phyloP scores from a whole-genome alignment of 92 coral and sea anemone species.

The Montipora capitata region DNA sequence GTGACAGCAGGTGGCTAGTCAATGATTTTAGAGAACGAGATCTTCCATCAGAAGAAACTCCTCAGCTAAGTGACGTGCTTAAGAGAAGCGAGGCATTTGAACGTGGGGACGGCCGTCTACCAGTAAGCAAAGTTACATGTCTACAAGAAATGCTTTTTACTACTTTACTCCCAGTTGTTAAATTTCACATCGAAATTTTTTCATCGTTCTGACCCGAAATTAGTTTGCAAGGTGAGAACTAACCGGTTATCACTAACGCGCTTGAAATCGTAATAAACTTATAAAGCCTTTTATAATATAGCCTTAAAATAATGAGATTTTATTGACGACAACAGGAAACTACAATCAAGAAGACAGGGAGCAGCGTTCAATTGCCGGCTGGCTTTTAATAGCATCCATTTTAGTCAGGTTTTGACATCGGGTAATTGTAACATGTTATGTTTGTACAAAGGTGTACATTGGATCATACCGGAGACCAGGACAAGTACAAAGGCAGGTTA shows the following conservation, averaged over 20 bases:
- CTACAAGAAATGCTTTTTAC: neutral
- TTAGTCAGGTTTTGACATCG: neutral
- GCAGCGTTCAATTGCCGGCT: neutral
- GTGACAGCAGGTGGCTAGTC: conserved; percentile 51
- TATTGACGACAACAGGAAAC: neutral
- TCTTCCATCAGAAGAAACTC: conserved; percentile 32
- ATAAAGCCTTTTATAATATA: neutral
- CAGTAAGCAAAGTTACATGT: neutral
- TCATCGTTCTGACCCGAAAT: neutral
- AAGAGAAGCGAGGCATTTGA: conserved; percentile 60
- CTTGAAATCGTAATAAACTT: neutral
- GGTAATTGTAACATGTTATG: neutral
- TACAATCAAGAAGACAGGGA: neutral
- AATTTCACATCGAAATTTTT: neutral
- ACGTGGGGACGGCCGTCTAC: conserved; percentile 44
- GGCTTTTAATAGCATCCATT: neutral
- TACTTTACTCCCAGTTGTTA: neutral
- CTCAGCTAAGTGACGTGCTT: conserved; percentile 50
- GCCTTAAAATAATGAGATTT: neutral
- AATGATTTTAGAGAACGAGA: conserved; percentile 66
- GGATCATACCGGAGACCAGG: conserved; percentile 52
- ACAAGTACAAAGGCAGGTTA: conserved; percentile 36
- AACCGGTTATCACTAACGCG: neutral
- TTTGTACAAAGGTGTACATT: conserved; percentile 43
- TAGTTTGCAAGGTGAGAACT: neutral